These are phyloP conservation scores for Andrena bucephala DNA, from an alignment of 2,888 invertebrate species.

Conservation along the genomic window DNA sequence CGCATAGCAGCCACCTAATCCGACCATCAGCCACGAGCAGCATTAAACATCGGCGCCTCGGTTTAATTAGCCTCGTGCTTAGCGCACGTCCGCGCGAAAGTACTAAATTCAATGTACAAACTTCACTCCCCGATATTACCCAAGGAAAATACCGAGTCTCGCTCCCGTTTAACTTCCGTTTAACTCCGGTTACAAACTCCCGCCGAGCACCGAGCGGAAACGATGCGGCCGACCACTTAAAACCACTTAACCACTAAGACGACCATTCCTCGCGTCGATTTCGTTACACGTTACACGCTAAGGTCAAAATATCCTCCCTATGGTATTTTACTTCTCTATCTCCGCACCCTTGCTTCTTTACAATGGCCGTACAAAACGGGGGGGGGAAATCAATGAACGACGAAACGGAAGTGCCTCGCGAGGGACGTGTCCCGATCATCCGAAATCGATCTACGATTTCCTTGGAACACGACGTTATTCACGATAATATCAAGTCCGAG, in stretches of 20 bases:
- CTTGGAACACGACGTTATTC: neutral
- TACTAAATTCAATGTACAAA: constrained; percentile 21
- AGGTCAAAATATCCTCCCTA: constrained; percentile 60
- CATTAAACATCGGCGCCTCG: constrained; percentile 14
- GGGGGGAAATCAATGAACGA: constrained; percentile 38
- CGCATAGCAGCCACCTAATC: neutral
- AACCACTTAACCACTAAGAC: constrained; percentile 53
- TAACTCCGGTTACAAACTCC: constrained; percentile 25
- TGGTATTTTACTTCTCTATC: constrained; percentile 40
- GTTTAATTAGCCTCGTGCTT: constrained; percentile 18
- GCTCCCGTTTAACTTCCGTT: constrained; percentile 26
- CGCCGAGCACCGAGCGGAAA: constrained; percentile 38
- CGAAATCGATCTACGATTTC: neutral
- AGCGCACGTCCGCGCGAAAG: constrained; percentile 9
- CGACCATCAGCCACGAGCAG: neutral
- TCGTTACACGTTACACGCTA: constrained; percentile 55
- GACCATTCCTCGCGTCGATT: constrained; percentile 42
- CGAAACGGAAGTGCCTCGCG: constrained; percentile 19
- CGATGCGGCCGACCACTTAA: constrained; percentile 55
- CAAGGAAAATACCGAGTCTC: constrained; percentile 13
- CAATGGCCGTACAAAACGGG: constrained; percentile 44
- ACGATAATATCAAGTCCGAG: neutral
- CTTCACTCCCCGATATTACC: constrained; percentile 10
- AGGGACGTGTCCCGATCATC: neutral
- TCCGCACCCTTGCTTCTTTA: constrained; percentile 33